Conservation (phyloP, 2,113 vertebrate genomes). For the Mormyrus iriodes region DNA sequence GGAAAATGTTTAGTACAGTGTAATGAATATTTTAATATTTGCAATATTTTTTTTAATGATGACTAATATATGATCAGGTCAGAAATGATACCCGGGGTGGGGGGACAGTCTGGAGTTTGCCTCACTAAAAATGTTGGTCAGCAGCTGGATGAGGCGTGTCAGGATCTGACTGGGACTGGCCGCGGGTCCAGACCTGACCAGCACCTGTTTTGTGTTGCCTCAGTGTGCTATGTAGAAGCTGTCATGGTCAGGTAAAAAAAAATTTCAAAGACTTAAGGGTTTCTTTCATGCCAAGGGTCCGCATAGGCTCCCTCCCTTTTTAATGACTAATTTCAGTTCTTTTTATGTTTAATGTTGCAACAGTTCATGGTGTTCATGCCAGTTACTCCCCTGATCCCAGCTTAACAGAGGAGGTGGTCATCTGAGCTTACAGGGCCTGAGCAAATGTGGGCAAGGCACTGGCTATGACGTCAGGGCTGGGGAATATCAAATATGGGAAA, state of each 20-base stretch:
- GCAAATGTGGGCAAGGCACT: conserved; percentile 39
- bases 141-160: conserved; percentile 58
- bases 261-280: too few relatives aligned
- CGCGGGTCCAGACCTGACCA: conserved; percentile 71
- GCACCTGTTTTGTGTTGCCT: background rate
- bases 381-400: background rate
- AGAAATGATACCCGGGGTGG: background rate
- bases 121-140: background rate
- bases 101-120: background rate
- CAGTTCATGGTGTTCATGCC: background rate
- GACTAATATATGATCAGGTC: background rate
- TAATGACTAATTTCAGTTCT: background rate
- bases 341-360: conserved; percentile 15
- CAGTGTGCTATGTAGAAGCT: background rate
- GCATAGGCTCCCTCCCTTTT: background rate
- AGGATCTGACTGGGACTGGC: conserved; percentile 64
- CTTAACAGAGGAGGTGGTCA: conserved; percentile 70
- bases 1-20: background rate
- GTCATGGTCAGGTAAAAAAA: background rate
- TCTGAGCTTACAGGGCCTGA: conserved; percentile 39
- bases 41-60: background rate
- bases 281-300: too few relatives aligned
- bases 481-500: background rate
- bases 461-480: background rate
- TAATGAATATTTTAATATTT: background rate